Conservation (phyloP, 2,888 invertebrate species). For the Trypoxylon attenuatum region DNA sequence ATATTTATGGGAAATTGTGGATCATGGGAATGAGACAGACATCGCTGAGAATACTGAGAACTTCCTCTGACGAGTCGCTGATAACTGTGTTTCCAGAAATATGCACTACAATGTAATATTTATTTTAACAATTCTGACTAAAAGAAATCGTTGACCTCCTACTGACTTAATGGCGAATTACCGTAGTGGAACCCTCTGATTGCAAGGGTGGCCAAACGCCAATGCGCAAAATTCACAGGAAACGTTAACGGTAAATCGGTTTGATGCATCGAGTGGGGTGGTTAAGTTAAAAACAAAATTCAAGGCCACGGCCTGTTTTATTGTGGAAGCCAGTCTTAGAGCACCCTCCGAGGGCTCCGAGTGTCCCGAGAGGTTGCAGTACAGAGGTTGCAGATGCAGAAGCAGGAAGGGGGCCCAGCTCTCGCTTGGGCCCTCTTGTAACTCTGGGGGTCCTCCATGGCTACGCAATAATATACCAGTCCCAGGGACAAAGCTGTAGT, state of each 20-base stretch:
- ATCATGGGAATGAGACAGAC: constrained; percentile 61
- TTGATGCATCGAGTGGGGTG: constrained; percentile 15
- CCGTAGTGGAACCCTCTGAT: no score
- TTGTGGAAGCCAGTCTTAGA: constrained; percentile 41
- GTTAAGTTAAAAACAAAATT: constrained; percentile 35
- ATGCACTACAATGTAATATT: neutral
- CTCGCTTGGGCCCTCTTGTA: constrained; percentile 33
- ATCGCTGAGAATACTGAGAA: constrained; percentile 14
- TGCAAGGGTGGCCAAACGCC: neutral
- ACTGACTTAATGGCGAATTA: no score
- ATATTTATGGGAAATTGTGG: constrained; percentile 67
- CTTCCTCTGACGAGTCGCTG: neutral
- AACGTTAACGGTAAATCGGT: constrained; percentile 19
- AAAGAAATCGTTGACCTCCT: no score
- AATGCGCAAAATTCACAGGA: constrained; percentile 4
- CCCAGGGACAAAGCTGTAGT: constrained; percentile 68
- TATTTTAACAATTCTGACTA: neutral
- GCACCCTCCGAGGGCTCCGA: constrained; percentile 41
- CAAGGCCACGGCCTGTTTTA: constrained; percentile 40
- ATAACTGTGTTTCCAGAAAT: neutral
- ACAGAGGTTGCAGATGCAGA: constrained; percentile 52
- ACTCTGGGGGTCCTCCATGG: constrained; percentile 45
- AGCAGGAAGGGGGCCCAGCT: constrained; percentile 30
- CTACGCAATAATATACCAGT: constrained; percentile 67
- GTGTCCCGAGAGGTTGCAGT: constrained; percentile 21